Evolutionary conservation across 2,888 invertebrate species (phyloP).

Genomic region (Phyto melanocephala): DNA sequence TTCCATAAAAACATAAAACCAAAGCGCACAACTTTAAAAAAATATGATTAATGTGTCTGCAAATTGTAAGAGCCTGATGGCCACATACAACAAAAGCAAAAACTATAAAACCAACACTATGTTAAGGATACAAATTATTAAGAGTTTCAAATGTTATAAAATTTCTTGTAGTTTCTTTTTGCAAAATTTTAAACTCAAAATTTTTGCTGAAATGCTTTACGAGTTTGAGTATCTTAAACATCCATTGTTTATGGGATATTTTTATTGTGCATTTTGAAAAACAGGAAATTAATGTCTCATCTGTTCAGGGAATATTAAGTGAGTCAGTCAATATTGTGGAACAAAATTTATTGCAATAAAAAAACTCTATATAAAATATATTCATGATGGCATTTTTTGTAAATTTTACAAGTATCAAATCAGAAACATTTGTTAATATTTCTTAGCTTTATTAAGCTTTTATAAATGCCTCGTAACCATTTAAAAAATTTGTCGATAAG

Average conservation of each 20-base stretch:
- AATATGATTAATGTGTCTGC: constrained; percentile 65
- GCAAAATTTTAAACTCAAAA: constrained; percentile 22
- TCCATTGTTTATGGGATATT: constrained; percentile 35
- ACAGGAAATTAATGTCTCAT: constrained; percentile 61
- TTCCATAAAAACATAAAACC: constrained; percentile 14
- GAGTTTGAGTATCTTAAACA: constrained; percentile 9
- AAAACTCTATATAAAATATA: neutral
- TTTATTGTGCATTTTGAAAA: neutral
- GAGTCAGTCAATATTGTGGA: neutral
- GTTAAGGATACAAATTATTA: constrained; percentile 44
- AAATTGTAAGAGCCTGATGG: constrained; percentile 55
- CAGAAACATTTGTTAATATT: too few species aligned
- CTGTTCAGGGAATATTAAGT: constrained; percentile 14
- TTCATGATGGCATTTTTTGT: neutral
- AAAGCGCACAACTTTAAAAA: constrained; percentile 12
- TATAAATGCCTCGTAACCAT: too few species aligned
- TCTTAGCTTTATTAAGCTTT: too few species aligned
- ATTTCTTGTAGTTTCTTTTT: constrained; percentile 27
- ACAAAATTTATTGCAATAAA: neutral
- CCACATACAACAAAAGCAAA: constrained; percentile 21
- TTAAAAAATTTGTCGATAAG: too few species aligned
- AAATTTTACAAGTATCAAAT: too few species aligned
- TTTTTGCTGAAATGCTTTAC: neutral
- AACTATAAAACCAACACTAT: neutral
- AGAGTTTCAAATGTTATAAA: constrained; percentile 51